phyloP scores from a whole-genome alignment of 2,113 vertebrate species.

The Fregata magnificens region DNA sequence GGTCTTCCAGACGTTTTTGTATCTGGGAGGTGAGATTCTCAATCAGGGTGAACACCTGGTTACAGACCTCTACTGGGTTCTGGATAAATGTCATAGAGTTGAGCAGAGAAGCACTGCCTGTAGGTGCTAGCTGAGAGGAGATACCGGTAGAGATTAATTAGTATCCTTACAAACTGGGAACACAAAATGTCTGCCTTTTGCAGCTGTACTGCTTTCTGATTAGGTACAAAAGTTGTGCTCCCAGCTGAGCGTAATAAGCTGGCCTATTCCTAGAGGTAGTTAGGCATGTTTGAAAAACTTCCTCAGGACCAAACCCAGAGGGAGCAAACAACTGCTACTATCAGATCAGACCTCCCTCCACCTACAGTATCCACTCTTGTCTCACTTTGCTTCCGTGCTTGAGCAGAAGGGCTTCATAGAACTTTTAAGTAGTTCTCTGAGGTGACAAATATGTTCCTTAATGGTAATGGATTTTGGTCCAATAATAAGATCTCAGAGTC shows the following conservation, averaged over 20 bases:
- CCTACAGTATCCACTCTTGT: neutral
- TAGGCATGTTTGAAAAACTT: neutral
- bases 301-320: neutral
- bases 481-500: neutral
- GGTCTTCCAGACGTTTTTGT: slow-evolving; percentile 88
- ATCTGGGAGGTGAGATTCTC: slow-evolving; percentile 95
- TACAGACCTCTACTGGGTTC: slow-evolving; percentile 92
- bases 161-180: neutral
- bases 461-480: neutral
- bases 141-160: neutral
- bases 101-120: slow-evolving; percentile 83
- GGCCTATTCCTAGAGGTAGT: neutral
- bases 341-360: neutral
- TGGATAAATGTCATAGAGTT: slow-evolving; percentile 91
- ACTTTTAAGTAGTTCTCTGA: neutral
- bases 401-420: neutral
- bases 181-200: neutral
- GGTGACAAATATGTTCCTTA: neutral
- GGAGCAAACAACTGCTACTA: neutral
- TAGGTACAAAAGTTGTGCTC: neutral
- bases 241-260: neutral
- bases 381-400: neutral
- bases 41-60: slow-evolving; percentile 89
- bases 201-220: neutral
- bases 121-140: slow-evolving; percentile 86